A percentile compares a stretch with the other conserved stretches of the same genome.
phyloP scores from a whole-genome alignment of 2,888 invertebrate species.

The Fragum fragum region DNA sequence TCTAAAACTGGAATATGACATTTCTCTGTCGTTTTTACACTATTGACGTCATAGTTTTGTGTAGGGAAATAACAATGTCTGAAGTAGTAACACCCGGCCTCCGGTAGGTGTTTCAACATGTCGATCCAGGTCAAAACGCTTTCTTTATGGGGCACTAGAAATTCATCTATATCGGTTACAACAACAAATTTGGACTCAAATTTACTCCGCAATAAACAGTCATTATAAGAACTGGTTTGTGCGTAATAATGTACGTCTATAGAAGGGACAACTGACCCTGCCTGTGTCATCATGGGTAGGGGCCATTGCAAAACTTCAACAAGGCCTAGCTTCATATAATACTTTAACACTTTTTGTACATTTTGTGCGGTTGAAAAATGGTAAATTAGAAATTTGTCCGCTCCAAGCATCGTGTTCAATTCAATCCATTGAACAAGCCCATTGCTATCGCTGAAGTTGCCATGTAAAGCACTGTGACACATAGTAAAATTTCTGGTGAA shows the following conservation, averaged over 20 bases:
- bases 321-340: neutral
- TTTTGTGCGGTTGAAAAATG: neutral
- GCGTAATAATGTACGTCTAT: slow-evolving; percentile 2
- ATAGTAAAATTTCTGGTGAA: neutral
- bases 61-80: neutral
- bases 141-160: neutral
- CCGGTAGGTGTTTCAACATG: slow-evolving; percentile 1
- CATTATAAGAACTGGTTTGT: neutral
- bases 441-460: neutral
- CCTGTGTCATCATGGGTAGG: neutral
- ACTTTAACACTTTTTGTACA: neutral
- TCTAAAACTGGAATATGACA: too few relatives aligned
- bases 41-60: too few relatives aligned
- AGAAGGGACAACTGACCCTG: neutral
- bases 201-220: slow-evolving; percentile 10
- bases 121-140: neutral
- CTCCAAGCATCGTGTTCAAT: neutral
- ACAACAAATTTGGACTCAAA: neutral
- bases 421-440: slow-evolving; percentile 9
- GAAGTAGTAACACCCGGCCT: slow-evolving; percentile 10
- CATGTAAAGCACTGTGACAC: neutral
- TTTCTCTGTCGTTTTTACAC: too few relatives aligned
- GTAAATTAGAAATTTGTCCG: neutral
- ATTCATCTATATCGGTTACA: slow-evolving; percentile 8
- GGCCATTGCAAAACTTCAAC: neutral